These are phyloP conservation scores for Cyclopterus lumpus DNA, from an alignment of 2,797 vertebrate genomes.

Conservation along the genomic window DNA sequence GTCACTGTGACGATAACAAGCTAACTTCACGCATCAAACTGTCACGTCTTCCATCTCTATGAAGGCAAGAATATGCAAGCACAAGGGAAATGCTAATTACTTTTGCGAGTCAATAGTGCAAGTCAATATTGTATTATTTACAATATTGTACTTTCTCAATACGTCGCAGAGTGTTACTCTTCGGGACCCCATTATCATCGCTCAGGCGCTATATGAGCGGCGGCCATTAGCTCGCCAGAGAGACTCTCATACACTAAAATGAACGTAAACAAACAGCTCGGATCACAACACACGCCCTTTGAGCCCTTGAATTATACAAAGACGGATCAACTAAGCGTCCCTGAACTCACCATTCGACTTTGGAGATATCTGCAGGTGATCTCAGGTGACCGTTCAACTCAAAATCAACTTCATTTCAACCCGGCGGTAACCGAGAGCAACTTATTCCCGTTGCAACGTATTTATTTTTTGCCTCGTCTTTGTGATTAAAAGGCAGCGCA, in stretches of 20 bases:
- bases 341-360: background rate
- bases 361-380: background rate
- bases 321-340: background rate
- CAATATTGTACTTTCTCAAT: no score
- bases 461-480: slow-evolving; percentile 16
- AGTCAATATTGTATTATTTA: no score
- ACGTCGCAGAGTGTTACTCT: no score
- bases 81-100: background rate
- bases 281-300: no score
- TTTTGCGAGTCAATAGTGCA: background rate
- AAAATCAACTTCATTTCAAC: slow-evolving; percentile 11
- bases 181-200: no score
- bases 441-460: background rate
- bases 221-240: no score
- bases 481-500: slow-evolving; percentile 22
- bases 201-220: no score
- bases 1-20: background rate
- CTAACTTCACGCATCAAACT: no score
- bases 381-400: background rate
- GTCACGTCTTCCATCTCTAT: background rate
- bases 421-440: background rate
- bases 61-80: background rate
- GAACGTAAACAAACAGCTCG: no score
- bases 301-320: background rate
- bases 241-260: no score